Percentiles rank a stretch among this genome's conserved stretches.
These are phyloP conservation scores for Puffinus mauretanicus DNA, from an alignment of 2,113 vertebrate species.

Conservation along the genomic window DNA sequence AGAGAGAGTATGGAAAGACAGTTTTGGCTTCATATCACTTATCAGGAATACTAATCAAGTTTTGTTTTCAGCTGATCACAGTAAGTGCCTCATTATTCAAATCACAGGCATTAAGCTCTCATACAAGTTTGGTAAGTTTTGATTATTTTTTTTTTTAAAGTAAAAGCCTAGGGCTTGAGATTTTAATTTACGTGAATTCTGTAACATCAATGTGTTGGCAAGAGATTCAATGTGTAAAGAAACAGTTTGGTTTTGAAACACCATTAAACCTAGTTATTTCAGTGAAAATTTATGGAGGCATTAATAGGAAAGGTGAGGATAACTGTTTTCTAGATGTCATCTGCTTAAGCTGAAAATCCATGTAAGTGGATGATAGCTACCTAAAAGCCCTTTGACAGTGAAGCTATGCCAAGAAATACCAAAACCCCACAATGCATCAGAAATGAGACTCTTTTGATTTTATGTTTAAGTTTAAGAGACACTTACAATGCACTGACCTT, in stretches of 20 bases:
- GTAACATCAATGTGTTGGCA: constrained; percentile 28
- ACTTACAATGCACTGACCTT: neutral
- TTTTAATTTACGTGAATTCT: constrained; percentile 58
- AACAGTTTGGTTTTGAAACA: constrained; percentile 66
- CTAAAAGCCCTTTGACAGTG: neutral
- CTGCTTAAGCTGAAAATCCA: constrained; percentile 20
- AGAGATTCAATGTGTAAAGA: constrained; percentile 21
- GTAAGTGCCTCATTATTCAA: neutral
- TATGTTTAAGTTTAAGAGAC: neutral
- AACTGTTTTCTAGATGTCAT: constrained; percentile 50
- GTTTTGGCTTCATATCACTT: neutral
- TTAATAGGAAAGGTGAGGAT: constrained; percentile 33
- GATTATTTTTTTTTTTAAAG: neutral
- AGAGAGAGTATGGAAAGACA: neutral
- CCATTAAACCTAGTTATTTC: constrained; percentile 60
- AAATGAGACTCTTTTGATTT: neutral
- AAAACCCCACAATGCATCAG: neutral
- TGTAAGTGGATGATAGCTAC: neutral
- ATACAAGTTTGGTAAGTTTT: neutral
- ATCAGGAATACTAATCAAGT: neutral
- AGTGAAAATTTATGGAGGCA: constrained; percentile 56
- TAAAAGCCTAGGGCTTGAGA: constrained; percentile 37
- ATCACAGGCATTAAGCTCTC: neutral
- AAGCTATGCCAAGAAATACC: neutral
- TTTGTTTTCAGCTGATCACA: neutral